phyloP scores from a whole-genome alignment of 2,888 invertebrate species.

The Spialia ferax region DNA sequence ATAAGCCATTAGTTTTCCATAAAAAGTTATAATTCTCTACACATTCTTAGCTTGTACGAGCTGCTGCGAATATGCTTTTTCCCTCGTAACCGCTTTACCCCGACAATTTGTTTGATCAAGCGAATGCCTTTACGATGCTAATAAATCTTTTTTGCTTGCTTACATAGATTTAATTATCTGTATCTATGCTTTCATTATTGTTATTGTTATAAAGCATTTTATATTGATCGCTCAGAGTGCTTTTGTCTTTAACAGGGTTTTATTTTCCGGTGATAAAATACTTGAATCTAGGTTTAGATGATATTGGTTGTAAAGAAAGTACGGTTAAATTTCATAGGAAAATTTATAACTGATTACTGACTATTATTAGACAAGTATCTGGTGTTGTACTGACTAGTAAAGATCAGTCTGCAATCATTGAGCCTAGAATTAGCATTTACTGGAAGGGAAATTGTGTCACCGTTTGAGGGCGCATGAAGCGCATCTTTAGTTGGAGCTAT shows the following conservation, averaged over 20 bases:
- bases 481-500: slow-evolving; percentile 36
- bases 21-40: slow-evolving; percentile 42
- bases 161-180: background rate
- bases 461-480: slow-evolving; percentile 30
- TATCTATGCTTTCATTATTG: background rate
- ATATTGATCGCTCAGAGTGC: background rate
- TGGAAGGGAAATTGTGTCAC: slow-evolving; percentile 32
- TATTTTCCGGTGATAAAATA: background rate
- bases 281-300: background rate
- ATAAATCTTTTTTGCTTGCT: background rate
- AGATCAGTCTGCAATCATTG: slow-evolving; percentile 10
- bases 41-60: slow-evolving; percentile 36
- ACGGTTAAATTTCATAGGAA: background rate
- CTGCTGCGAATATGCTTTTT: slow-evolving; percentile 28
- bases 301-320: background rate
- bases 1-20: slow-evolving; percentile 40
- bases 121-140: slow-evolving; percentile 19
- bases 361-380: slow-evolving; percentile 7
- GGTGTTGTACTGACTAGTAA: slow-evolving; percentile 9
- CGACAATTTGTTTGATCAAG: slow-evolving; percentile 22
- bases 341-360: background rate
- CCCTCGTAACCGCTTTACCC: slow-evolving; percentile 15
- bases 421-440: slow-evolving; percentile 28
- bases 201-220: background rate
- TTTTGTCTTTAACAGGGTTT: background rate